phyloP scores from a whole-genome alignment of 2,888 invertebrate genomes.

The Drosophila lutescens region DNA sequence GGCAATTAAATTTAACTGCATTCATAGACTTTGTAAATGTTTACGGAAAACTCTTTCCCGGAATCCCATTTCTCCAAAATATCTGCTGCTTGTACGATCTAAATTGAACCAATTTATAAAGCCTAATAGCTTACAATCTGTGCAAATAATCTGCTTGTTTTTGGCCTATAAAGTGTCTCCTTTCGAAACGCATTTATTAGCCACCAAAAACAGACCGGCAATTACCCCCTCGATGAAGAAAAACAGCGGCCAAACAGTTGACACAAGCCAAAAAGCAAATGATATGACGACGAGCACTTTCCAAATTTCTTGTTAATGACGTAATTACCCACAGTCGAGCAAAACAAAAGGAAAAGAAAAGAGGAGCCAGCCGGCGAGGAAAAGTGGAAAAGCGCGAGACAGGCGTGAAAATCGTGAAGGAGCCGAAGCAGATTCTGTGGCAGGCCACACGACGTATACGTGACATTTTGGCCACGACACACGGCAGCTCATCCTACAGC shows the following conservation, averaged over 20 bases:
- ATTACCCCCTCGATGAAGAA: constrained; percentile 13
- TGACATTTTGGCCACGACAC: constrained; percentile 74
- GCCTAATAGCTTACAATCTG: constrained; percentile 19
- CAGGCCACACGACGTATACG: constrained; percentile 80
- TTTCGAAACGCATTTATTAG: constrained; percentile 17
- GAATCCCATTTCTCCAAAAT: background rate
- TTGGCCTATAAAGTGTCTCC: constrained; percentile 4
- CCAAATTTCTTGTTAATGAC: constrained; percentile 73
- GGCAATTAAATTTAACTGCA: background rate
- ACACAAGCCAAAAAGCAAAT: constrained; percentile 29
- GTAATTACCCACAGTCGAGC: constrained; percentile 62
- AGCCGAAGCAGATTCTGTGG: constrained; percentile 23
- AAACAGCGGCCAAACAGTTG: constrained; percentile 25
- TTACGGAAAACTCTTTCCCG: constrained; percentile 2
- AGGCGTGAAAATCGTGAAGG: constrained; percentile 21
- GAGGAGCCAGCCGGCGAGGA: constrained; percentile 14
- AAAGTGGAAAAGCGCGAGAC: constrained; percentile 32
- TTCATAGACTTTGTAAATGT: constrained; percentile 5
- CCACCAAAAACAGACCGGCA: constrained; percentile 14
- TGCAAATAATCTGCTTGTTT: constrained; percentile 4
- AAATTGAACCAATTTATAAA: constrained; percentile 11
- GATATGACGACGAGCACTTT: constrained; percentile 68
- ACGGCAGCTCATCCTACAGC: constrained; percentile 41
- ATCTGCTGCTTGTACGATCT: background rate
- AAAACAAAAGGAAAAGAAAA: constrained; percentile 36